phyloP scores from a whole-genome alignment of 2,113 vertebrate species.

The Beaufortia kweichowensis region DNA sequence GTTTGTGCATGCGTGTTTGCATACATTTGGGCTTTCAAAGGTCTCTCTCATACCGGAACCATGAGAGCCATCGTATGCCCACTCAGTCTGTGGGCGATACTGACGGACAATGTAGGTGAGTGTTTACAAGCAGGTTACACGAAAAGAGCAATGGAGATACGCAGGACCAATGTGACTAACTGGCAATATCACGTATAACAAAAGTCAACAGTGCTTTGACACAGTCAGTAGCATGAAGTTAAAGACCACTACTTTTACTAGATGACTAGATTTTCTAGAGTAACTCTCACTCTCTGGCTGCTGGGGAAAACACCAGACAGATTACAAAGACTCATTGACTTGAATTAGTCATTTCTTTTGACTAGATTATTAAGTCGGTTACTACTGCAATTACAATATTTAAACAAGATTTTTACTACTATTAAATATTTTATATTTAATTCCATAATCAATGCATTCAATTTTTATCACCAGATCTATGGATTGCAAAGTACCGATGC shows the following conservation, averaged over 20 bases:
- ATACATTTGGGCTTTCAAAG: conserved; percentile 26
- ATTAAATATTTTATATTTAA: neutral
- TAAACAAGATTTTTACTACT: neutral
- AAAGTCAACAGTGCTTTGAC: neutral
- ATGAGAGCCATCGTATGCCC: neutral
- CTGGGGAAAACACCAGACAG: conserved; percentile 5
- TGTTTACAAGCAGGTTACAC: conserved; percentile 11
- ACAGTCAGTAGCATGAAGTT: neutral
- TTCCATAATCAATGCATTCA: neutral
- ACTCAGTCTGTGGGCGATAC: conserved; percentile 18
- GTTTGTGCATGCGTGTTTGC: neutral
- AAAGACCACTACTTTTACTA: neutral
- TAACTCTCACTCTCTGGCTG: neutral
- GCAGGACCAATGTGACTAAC: neutral
- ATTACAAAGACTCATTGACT: neutral
- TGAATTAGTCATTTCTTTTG: neutral
- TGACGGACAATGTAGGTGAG: conserved; percentile 3
- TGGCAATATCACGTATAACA: neutral
- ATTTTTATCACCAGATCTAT: neutral
- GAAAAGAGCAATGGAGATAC: neutral
- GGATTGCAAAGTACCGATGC: no score
- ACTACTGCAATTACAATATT: neutral
- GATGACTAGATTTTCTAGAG: conserved; percentile 3
- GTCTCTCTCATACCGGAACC: neutral
- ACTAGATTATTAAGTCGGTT: neutral